phyloP scores from a whole-genome alignment of 2,113 vertebrate species.

The Gymnobelideus leadbeateri region DNA sequence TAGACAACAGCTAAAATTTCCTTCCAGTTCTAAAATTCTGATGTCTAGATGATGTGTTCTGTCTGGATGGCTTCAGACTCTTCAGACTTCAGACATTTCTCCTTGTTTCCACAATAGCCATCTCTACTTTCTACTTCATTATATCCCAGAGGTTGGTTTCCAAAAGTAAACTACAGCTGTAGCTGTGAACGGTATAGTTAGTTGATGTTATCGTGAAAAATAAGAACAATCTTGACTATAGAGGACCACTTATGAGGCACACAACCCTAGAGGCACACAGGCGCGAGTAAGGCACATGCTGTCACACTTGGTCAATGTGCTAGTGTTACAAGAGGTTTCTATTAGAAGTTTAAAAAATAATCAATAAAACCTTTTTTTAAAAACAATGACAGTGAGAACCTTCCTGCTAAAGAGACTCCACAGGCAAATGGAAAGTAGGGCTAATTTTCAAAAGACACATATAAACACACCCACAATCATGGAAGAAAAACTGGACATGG shows the following conservation, averaged over 20 bases:
- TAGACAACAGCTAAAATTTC: slow-evolving; percentile 1
- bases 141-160: background rate
- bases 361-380: background rate
- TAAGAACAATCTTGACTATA: background rate
- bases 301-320: background rate
- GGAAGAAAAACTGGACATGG: background rate
- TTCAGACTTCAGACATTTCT: background rate
- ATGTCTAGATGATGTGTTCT: background rate
- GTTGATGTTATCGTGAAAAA: background rate
- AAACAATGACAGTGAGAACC: background rate
- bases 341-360: background rate
- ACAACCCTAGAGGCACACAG: background rate
- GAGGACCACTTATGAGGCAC: background rate
- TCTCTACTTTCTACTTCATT: background rate
- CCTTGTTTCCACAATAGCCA: background rate
- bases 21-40: background rate
- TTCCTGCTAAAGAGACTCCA: background rate
- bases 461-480: background rate
- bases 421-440: background rate
- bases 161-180: background rate
- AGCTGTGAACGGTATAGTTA: background rate
- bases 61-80: background rate
- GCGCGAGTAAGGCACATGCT: background rate
- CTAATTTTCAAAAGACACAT: background rate
- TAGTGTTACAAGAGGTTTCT: background rate